phyloP scores from a whole-genome alignment of 2,888 invertebrate genomes.

The Yponomeuta cagnagella region DNA sequence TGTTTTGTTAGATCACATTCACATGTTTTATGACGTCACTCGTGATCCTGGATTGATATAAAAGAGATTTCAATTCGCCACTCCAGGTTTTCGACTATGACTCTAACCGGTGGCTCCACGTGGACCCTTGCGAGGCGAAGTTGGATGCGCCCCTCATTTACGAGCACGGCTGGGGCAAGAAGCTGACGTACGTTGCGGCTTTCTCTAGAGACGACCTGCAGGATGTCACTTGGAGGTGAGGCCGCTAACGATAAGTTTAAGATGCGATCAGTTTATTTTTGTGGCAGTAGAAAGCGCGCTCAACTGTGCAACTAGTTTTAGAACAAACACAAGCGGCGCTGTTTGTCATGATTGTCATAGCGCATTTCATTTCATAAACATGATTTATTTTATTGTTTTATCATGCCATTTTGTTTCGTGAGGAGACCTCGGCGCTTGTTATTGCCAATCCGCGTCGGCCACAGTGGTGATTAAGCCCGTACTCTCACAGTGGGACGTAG shows the following conservation, averaged over 20 bases:
- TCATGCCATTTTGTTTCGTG: no score
- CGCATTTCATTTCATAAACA: no score
- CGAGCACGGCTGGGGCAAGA: constrained; percentile 92
- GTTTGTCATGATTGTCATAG: no score
- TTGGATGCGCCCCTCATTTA: constrained; percentile 94
- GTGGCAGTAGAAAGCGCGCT: neutral
- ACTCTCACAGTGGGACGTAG: no score
- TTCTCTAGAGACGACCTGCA: constrained; percentile 91
- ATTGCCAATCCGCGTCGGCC: no score
- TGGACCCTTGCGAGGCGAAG: constrained; percentile 95
- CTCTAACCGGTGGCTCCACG: constrained; percentile 90
- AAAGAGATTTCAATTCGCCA: no score
- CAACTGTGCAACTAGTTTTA: neutral
- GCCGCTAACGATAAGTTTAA: constrained; percentile 49
- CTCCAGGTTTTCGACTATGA: constrained; percentile 84
- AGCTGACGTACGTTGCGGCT: constrained; percentile 90
- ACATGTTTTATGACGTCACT: no score
- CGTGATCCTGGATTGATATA: no score
- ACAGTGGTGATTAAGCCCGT: no score
- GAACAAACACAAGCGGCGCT: neutral
- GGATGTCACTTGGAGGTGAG: constrained; percentile 94
- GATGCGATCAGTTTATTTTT: neutral
- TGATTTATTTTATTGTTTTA: no score
- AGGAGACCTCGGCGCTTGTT: no score
- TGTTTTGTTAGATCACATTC: no score